A percentile compares a stretch with the other conserved stretches of the same genome.
Evolutionary conservation across 2,888 invertebrate species (phyloP).

Genomic region (Eurois occulta): DNA sequence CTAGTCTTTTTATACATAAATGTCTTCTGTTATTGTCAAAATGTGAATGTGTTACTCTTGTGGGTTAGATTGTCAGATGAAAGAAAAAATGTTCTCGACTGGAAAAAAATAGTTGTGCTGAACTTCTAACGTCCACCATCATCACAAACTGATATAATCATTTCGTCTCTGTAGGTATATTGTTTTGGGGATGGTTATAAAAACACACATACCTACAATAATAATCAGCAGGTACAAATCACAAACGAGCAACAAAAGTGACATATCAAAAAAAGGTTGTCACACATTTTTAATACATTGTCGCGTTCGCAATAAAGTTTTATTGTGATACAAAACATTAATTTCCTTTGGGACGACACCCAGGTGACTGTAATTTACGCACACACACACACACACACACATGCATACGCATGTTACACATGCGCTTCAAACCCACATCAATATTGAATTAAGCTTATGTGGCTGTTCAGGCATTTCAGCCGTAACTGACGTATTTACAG

Average conservation of each 20-base stretch:
- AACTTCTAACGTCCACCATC: not conserved
- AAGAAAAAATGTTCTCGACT: not conserved
- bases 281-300: constrained; percentile 66
- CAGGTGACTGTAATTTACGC: constrained; percentile 69
- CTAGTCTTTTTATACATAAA: not conserved
- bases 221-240: constrained; percentile 26
- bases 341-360: constrained; percentile 74
- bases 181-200: not conserved
- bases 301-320: constrained; percentile 69
- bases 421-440: constrained; percentile 56
- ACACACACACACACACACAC: constrained; percentile 24
- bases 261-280: constrained; percentile 35
- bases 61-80: not conserved
- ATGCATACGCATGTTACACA: constrained; percentile 42
- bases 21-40: not conserved
- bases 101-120: not conserved
- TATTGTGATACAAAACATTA: constrained; percentile 74
- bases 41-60: not conserved
- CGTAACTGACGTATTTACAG: constrained; percentile 35
- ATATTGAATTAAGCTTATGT: constrained; percentile 57
- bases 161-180: not conserved
- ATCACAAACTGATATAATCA: not conserved
- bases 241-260: constrained; percentile 33
- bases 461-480: constrained; percentile 14
- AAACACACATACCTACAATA: not conserved